phyloP scores from a whole-genome alignment of 2,888 invertebrate species.

The Lapara coniferarum region DNA sequence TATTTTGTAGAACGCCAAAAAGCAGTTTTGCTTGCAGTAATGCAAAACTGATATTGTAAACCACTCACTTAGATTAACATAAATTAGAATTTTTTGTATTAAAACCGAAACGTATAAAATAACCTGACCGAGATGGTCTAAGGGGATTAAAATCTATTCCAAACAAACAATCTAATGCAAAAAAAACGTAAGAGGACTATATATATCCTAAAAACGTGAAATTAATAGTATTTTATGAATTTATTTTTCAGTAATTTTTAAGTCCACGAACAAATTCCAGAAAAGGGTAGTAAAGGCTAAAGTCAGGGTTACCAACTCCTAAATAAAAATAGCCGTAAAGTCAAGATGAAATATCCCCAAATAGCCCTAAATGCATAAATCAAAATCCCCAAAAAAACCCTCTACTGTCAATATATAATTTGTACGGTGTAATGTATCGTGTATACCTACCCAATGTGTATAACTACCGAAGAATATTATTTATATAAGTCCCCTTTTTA shows the following conservation, averaged over 20 bases:
- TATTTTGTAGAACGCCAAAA: too few relatives aligned
- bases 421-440: too few relatives aligned
- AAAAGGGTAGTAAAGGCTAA: slow-evolving; percentile 33
- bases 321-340: too few relatives aligned
- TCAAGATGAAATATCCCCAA: too few relatives aligned
- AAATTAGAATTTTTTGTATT: slow-evolving; percentile 34
- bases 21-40: slow-evolving; percentile 1
- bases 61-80: slow-evolving; percentile 41
- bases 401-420: too few relatives aligned
- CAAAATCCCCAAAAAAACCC: too few relatives aligned
- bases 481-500: too few relatives aligned
- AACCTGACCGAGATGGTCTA: not conserved
- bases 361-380: too few relatives aligned
- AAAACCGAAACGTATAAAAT: not conserved
- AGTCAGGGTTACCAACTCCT: too few relatives aligned
- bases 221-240: not conserved
- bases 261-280: slow-evolving; percentile 36
- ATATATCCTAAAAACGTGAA: slow-evolving; percentile 8
- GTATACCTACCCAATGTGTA: too few relatives aligned
- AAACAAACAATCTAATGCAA: not conserved
- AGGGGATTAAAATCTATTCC: not conserved
- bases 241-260: not conserved
- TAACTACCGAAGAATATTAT: too few relatives aligned
- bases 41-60: slow-evolving; percentile 28
- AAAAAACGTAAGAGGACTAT: not conserved